A percentile compares a stretch with the other conserved stretches of the same genome.
Evolutionary conservation across 2,113 vertebrate genomes (phyloP).

Genomic region (Pyxicephalus adspersus): DNA sequence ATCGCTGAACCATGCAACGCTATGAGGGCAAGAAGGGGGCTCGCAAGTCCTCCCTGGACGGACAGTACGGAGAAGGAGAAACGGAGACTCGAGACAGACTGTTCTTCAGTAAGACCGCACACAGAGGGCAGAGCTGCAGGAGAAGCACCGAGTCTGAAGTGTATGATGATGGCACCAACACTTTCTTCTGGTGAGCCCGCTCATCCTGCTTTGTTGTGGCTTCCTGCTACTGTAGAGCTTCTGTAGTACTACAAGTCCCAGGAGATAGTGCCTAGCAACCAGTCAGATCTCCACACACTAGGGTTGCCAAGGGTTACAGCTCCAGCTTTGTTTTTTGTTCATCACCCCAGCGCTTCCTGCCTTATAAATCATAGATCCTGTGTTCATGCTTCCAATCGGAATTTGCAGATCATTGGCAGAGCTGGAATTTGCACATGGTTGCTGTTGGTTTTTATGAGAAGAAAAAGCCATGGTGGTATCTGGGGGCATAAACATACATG

Average conservation of each 20-base stretch:
- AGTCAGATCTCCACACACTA: no score
- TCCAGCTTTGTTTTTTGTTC: no score
- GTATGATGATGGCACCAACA: constrained; percentile 95
- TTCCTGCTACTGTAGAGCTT: not conserved
- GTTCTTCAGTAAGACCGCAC: not conserved
- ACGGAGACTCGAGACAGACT: not conserved
- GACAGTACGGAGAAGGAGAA: constrained; percentile 36
- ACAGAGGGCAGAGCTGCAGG: constrained; percentile 53
- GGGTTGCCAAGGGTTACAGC: no score
- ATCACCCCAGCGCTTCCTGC: no score
- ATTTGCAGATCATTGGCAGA: no score
- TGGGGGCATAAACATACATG: no score
- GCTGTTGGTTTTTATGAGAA: no score
- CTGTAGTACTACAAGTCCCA: not conserved
- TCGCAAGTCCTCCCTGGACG: constrained; percentile 50
- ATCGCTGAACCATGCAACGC: constrained; percentile 22
- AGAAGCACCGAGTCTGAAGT: constrained; percentile 88
- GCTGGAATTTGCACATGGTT: no score
- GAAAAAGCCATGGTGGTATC: no score
- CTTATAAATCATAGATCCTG: no score
- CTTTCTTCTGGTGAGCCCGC: constrained; percentile 92
- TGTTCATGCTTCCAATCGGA: no score
- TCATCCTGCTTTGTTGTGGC: no score
- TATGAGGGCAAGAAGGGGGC: constrained; percentile 27
- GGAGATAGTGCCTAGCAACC: not conserved